Percentiles rank a stretch among this genome's conserved stretches.
phyloP scores from a whole-genome alignment of 1,140 invertebrate genomes.

The Bombus pyrosoma region DNA sequence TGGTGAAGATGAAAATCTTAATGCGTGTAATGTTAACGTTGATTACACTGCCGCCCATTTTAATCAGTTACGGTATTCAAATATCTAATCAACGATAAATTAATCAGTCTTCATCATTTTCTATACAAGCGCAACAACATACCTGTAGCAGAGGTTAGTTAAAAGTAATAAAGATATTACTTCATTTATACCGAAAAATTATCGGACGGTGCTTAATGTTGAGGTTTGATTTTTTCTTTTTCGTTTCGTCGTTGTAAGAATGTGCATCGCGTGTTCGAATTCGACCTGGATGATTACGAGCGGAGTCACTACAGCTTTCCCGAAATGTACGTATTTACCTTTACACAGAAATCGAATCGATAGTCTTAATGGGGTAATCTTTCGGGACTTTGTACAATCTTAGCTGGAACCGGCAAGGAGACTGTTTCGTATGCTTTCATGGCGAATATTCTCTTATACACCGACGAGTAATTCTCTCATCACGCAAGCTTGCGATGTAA shows the following conservation, averaged over 20 bases:
- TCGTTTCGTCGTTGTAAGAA: no score
- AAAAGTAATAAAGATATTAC: background rate
- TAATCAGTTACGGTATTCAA: background rate
- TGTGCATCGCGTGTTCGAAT: background rate
- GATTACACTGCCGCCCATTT: background rate
- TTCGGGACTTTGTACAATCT: constrained; percentile 30
- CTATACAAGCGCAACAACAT: background rate
- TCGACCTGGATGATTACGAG: background rate
- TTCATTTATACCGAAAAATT: constrained; percentile 13
- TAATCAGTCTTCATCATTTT: background rate
- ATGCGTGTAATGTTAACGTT: background rate
- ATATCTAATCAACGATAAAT: background rate
- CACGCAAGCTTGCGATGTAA: constrained; percentile 68
- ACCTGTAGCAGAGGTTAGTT: no score
- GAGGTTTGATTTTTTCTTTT: background rate
- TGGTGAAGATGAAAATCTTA: background rate
- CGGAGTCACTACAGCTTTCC: background rate
- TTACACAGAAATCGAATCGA: constrained; percentile 9
- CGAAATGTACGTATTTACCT: constrained; percentile 9
- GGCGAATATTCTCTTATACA: constrained; percentile 58
- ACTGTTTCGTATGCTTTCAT: constrained; percentile 52
- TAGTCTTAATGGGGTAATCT: constrained; percentile 37
- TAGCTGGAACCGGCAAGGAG: constrained; percentile 1
- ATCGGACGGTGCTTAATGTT: background rate
- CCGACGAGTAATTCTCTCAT: constrained; percentile 71